Evolutionary conservation across 1,140 invertebrate genomes (phyloP).

Genomic region (Leucophenga varia): DNA sequence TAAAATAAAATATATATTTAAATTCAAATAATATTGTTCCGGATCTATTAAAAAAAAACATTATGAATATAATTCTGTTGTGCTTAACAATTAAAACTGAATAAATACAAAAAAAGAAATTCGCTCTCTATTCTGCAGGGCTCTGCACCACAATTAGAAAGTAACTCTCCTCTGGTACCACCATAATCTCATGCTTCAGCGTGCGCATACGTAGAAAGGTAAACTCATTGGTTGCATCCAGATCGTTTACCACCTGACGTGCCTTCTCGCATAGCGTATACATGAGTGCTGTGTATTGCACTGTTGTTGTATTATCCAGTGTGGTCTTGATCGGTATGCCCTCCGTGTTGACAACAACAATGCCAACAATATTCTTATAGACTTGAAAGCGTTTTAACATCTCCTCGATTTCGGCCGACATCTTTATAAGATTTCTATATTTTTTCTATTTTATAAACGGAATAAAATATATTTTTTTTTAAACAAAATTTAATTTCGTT

Average conservation of each 20-base stretch:
- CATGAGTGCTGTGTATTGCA: slow-evolving; percentile 72
- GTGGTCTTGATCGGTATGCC: slow-evolving; percentile 79
- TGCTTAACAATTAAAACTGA: no score
- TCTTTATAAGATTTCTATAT: slow-evolving; percentile 21
- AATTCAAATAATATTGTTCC: no score
- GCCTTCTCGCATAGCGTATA: slow-evolving; percentile 70
- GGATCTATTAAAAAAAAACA: no score
- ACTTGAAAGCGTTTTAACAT: slow-evolving; percentile 69
- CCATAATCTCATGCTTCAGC: slow-evolving; percentile 90
- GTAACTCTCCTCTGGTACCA: slow-evolving; percentile 77
- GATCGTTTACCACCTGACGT: slow-evolving; percentile 69
- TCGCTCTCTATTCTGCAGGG: slow-evolving; percentile 61
- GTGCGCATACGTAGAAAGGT: slow-evolving; percentile 82
- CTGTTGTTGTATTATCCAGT: slow-evolving; percentile 71
- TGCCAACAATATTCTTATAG: slow-evolving; percentile 72
- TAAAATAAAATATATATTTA: no score
- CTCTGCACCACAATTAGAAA: slow-evolving; percentile 71
- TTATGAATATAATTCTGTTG: no score
- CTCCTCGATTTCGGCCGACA: slow-evolving; percentile 75
- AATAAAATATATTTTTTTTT: no score
- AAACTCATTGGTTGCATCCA: slow-evolving; percentile 79
- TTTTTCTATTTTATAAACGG: no score
- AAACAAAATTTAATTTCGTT: no score
- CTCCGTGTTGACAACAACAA: slow-evolving; percentile 73
- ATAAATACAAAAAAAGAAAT: no score